Base-by-base conservation (phyloP, 2,888 invertebrate species). In the Cheiracanthium punctorium region DNA sequence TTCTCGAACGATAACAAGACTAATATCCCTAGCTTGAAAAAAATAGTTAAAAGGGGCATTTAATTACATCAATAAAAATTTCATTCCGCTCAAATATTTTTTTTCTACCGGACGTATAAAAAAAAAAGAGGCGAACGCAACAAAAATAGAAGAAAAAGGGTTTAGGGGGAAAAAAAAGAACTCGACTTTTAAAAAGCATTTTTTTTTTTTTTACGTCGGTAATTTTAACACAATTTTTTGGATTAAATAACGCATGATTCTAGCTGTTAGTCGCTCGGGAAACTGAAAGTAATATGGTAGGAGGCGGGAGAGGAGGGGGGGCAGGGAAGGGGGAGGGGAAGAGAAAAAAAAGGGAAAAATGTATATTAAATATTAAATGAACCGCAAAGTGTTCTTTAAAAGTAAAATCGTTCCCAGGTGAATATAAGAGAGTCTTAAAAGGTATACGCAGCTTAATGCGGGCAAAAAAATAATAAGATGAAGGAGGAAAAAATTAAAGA, bases 61-160 rank as follows among this genome's bases (percentile, higher is more conserved):
- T 85, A 85, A 85, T 85, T 85, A 85, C 79, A 79, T 79, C 84
- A 85, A 85, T 85, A 85, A 85, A 85, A 85, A 85, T 85, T 85
- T 85, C 79, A 85, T 85, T 85, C 73, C 79, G 69, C 84, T 85
- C 73, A 72, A 37, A 48, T 43, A 64, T 81, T 76, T 82, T 79
- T 64, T 72, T 77, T 81, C 74, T 65, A 52, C 28, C 17, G 20
- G 4, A 17, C n/a, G 33, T 5, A 33, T 5, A 58, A 58, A 58
- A 24, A 58, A 58, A 58, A 58, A 7, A 69, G n/a, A 69, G 29
- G 28, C 43, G 32, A 43, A 24, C 33, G 32, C 41, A 41, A 80
- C 43, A 80, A 80, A 70, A 70, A 69, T 77, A 64, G 65, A 74
- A 32, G 29, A 75, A 74, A 73, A 75, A 69, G 74, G 24, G 28